These are phyloP conservation scores for Hycleus cichorii DNA, from an alignment of 1,140 invertebrate species.

Conservation along the genomic window DNA sequence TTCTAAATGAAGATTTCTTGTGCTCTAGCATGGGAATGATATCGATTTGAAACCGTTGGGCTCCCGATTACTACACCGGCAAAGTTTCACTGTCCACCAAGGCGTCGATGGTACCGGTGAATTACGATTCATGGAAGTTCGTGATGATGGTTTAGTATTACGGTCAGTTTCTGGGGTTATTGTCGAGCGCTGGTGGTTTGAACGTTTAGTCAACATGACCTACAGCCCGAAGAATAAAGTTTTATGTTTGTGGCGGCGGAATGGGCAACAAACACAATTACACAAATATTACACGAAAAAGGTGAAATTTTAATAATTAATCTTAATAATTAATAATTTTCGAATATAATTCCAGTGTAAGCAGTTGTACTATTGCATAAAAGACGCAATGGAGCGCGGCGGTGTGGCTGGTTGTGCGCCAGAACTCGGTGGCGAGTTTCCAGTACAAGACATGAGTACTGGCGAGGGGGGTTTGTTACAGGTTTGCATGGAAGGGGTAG, in stretches of 20 bases:
- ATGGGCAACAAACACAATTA: constrained; percentile 84
- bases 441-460: constrained; percentile 92
- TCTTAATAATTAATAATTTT: too few relatives aligned
- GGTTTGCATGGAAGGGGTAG: constrained; percentile 98
- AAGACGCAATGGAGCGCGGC: constrained; percentile 96
- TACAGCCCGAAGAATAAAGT: constrained; percentile 98
- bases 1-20: too few relatives aligned
- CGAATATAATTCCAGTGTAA: constrained; percentile 69
- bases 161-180: constrained; percentile 79
- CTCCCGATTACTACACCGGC: constrained; percentile 87
- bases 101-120: constrained; percentile 86
- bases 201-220: constrained; percentile 98
- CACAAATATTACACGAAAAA: constrained; percentile 99
- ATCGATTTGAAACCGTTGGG: constrained; percentile 91
- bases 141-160: constrained; percentile 94
- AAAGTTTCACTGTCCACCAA: constrained; percentile 96
- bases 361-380: constrained; percentile 97
- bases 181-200: constrained; percentile 98
- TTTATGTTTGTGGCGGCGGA: constrained; percentile 89
- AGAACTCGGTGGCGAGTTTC: constrained; percentile 97
- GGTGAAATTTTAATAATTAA: too few relatives aligned
- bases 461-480: constrained; percentile 95
- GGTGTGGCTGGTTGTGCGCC: constrained; percentile 72
- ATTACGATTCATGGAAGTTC: constrained; percentile 94
- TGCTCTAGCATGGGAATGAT: constrained; percentile 76